Conservation (phyloP, 2,888 invertebrate species). For the Ptychoptera contaminata region DNA sequence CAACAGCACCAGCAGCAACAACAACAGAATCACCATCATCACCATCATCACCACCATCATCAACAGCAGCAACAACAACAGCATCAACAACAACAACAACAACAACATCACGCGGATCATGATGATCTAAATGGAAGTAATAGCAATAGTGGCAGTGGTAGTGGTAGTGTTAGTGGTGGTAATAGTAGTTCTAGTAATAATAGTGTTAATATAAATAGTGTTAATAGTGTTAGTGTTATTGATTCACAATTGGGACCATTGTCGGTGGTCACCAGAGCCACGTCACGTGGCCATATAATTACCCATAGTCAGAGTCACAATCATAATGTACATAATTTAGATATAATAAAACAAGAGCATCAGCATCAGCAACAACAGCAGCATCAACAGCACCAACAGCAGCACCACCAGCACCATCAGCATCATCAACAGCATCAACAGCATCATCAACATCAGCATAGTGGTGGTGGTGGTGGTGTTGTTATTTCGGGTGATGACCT, state of each 20-base stretch:
- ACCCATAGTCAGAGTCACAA: conserved; percentile 10
- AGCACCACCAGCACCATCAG: conserved; percentile 10
- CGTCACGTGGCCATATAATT: conserved; percentile 7
- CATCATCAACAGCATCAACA: conserved; percentile 13
- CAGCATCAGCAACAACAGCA: conserved; percentile 5
- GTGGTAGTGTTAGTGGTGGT: background rate
- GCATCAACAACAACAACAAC: conserved; percentile 9
- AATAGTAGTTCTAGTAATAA: no score
- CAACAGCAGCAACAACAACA: conserved; percentile 5
- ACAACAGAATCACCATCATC: conserved; percentile 4
- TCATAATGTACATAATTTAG: conserved; percentile 11
- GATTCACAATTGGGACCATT: conserved; percentile 7
- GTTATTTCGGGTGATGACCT: conserved; percentile 10
- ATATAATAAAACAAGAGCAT: conserved; percentile 14
- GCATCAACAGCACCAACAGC: conserved; percentile 5
- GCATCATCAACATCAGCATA: conserved; percentile 14
- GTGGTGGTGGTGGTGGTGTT: conserved; percentile 6
- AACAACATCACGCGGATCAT: conserved; percentile 6
- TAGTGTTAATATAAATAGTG: conserved; percentile 5
- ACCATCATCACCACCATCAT: background rate
- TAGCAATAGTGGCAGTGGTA: no score
- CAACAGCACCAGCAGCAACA: no score
- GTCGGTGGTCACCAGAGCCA: conserved; percentile 6
- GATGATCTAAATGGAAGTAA: conserved; percentile 5
- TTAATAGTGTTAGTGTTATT: conserved; percentile 8